Evolutionary conservation across 2,113 vertebrate genomes (phyloP).

Genomic region (Labeo rohita): DNA sequence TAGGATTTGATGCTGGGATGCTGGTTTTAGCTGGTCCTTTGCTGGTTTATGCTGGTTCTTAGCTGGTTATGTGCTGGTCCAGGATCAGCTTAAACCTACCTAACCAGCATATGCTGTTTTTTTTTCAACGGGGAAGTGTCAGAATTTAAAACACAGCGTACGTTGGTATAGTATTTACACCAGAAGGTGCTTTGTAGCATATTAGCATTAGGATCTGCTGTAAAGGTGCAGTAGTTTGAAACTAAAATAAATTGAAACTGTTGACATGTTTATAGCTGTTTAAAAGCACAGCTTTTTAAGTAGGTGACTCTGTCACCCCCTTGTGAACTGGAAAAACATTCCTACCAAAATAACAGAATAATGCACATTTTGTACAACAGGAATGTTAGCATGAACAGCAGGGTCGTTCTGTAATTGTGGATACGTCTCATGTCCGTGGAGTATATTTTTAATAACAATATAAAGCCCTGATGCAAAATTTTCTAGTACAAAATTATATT

Average conservation of each 20-base stretch:
- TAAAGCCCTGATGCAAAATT: too few relatives aligned
- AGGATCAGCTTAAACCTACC: too few relatives aligned
- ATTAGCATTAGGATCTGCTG: background rate
- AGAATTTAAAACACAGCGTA: background rate
- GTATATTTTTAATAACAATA: too few relatives aligned
- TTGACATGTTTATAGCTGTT: background rate
- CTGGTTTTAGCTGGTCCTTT: too few relatives aligned
- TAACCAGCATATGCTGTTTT: too few relatives aligned
- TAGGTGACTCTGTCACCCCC: background rate
- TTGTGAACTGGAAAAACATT: background rate
- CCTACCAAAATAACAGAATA: background rate
- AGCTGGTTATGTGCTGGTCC: too few relatives aligned
- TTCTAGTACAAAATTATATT: too few relatives aligned
- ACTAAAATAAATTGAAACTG: background rate
- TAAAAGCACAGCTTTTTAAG: background rate
- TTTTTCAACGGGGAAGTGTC: background rate
- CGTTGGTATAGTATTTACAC: background rate
- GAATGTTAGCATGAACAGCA: background rate
- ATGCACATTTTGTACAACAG: background rate
- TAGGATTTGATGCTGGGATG: too few relatives aligned
- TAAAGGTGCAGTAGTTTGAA: background rate
- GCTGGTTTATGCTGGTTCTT: too few relatives aligned
- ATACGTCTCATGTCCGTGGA: too few relatives aligned
- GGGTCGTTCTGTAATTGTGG: too few relatives aligned
- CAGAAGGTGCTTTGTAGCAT: background rate